Base-by-base conservation (phyloP, 64 coral and sea anemone genomes). In the Dendronephthya gigantea region DNA sequence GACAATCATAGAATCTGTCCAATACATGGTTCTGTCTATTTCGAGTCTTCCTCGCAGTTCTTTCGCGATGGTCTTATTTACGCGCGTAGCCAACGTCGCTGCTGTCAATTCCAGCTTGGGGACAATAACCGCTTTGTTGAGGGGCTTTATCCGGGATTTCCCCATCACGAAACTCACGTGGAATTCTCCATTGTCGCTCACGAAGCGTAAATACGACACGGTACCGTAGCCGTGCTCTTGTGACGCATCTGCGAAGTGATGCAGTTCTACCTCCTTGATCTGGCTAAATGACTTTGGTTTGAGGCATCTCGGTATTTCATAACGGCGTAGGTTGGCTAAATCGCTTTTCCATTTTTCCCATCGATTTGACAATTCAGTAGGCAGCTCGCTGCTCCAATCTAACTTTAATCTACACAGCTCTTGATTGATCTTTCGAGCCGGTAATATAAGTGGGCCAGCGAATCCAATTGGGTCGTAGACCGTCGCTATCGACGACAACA, bases 101-200 rank as follows among this genome's bases (percentile, higher is more conserved):
- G 90, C 91, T 87, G 88, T 90, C 40, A 93, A 84, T 49, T 90
- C 88, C 76, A 89, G 17, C 82, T 87, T 93, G 49, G 91, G 91
- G 17, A 93, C 91, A 2, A 88, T 93, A 50, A 87, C 66, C 16
- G 84, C 83, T 39, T 52, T 87, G 8, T 86, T 75, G 25, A 75
- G 69, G 35, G 69, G 69, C 15, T 75, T 75, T 2, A 75, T 30
- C 34, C 69, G 28, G n/a, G 69, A 75, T 30, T 75, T 75, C 6
- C 69, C 69, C 69, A 75, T 75, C 3, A 75, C 69, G 17, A 75
- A 75, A 75, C 69, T 75, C 2, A 3, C 2, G 69, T 75, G 69
- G 35, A 75, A 7, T 38, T 75, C 29, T 13, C 69, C 69, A 14
- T 75, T 75, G 9, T 75, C 69, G 25, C 25, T 75, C 69, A 34